Percentiles rank a stretch among this genome's conserved stretches.
Evolutionary conservation across 1,140 invertebrate species (phyloP).

Genomic region (Drosophila gunungcola): DNA sequence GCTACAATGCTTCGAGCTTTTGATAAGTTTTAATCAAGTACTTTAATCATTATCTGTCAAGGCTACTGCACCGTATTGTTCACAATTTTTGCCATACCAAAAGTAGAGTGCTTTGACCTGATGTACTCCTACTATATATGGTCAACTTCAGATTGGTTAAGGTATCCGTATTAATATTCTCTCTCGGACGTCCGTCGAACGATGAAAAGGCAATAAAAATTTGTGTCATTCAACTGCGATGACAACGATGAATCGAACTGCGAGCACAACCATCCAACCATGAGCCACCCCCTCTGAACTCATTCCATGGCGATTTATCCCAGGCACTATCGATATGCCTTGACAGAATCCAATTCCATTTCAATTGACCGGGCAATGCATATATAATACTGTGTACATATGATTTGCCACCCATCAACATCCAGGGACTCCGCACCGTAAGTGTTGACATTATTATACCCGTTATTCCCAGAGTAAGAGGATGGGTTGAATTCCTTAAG

Average conservation of each 20-base stretch:
- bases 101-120: slow-evolving; percentile 32
- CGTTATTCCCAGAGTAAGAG: too few species aligned
- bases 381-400: slow-evolving; percentile 74
- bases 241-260: slow-evolving; percentile 35
- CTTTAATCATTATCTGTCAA: too few species aligned
- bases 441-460: slow-evolving; percentile 72
- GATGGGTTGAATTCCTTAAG: too few species aligned
- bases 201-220: slow-evolving; percentile 74
- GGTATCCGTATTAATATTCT: slow-evolving; percentile 16
- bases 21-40: too few species aligned
- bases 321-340: slow-evolving; percentile 57
- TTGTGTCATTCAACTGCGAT: slow-evolving; percentile 72
- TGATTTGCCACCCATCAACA: slow-evolving; percentile 67
- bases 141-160: slow-evolving; percentile 6
- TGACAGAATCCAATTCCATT: slow-evolving; percentile 82
- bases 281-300: slow-evolving; percentile 1
- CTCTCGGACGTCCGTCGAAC: slow-evolving; percentile 2
- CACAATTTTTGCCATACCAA: neutral
- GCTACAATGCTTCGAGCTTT: too few species aligned
- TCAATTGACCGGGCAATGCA: slow-evolving; percentile 80
- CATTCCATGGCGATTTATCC: slow-evolving; percentile 24
- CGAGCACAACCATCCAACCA: neutral
- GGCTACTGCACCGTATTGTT: neutral
- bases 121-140: neutral
- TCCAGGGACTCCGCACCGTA: slow-evolving; percentile 39